Evolutionary conservation across 2,797 vertebrate species (phyloP).

Genomic region (Tokudaia muenninki): DNA sequence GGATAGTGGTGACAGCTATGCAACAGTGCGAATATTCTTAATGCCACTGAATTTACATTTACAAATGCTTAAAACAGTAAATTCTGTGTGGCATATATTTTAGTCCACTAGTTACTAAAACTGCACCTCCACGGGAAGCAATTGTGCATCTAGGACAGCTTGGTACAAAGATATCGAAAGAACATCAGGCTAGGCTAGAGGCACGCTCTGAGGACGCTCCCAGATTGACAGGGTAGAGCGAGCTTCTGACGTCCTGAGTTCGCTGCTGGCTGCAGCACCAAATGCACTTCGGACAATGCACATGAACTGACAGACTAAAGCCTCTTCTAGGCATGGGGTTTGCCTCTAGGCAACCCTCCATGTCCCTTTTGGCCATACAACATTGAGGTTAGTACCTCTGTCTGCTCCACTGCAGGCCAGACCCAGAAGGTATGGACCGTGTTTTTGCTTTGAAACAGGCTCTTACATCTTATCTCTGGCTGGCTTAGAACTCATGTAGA

Average conservation of each 20-base stretch:
- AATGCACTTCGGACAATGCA: not conserved
- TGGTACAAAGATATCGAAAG: not conserved
- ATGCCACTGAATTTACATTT: not conserved
- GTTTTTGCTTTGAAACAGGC: not conserved
- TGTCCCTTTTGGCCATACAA: not conserved
- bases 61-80: slow-evolving; percentile 25
- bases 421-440: not conserved
- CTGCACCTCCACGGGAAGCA: not conserved
- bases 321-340: not conserved
- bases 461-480: not conserved
- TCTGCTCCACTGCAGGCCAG: not conserved
- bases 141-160: not conserved
- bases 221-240: not conserved
- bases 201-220: not conserved
- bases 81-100: slow-evolving; percentile 1
- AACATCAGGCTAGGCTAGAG: not conserved
- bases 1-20: not conserved
- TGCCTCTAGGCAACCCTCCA: not conserved
- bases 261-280: not conserved
- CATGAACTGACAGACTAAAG: not conserved
- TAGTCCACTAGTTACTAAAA: not conserved
- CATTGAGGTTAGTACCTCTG: not conserved
- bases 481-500: not conserved
- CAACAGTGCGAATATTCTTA: not conserved
- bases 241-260: not conserved